Evolutionary conservation across 2,888 invertebrate species (phyloP).

Genomic region (Lamellibrachia columna): DNA sequence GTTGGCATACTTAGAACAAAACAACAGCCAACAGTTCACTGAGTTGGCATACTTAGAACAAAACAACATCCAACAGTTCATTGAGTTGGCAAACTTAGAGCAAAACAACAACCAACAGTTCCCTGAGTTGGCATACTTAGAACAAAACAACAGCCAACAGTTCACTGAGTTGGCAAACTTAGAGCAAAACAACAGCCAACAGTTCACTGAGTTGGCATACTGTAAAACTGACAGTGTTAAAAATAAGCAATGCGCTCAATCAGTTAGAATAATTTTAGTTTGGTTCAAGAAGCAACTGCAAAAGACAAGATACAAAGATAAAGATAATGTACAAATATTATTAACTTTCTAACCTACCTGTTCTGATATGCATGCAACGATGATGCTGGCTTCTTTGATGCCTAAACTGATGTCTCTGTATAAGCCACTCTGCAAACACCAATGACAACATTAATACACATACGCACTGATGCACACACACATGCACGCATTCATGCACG

Average conservation of each 20-base stretch:
- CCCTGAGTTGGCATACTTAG: no score
- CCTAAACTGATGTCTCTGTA: conserved; percentile 63
- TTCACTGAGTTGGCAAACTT: not conserved
- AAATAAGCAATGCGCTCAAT: not conserved
- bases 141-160: no score
- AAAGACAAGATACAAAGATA: not conserved
- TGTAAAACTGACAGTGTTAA: conserved; percentile 17
- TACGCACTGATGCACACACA: no score
- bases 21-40: not conserved
- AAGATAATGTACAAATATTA: not conserved
- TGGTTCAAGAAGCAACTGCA: not conserved
- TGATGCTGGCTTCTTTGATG: conserved; percentile 55
- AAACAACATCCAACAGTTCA: not conserved
- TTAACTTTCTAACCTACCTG: conserved; percentile 40
- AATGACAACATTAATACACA: not conserved
- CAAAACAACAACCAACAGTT: no score
- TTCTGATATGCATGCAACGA: conserved; percentile 62
- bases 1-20: not conserved
- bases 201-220: conserved; percentile 40
- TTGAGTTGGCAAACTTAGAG: no score
- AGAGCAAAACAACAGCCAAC: conserved; percentile 39
- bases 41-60: no score
- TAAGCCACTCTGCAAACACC: conserved; percentile 51
- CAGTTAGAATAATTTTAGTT: not conserved
- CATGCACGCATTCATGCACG: no score